Base-by-base conservation (phyloP, 2,888 invertebrate species). In the Apodemia mormo region DNA sequence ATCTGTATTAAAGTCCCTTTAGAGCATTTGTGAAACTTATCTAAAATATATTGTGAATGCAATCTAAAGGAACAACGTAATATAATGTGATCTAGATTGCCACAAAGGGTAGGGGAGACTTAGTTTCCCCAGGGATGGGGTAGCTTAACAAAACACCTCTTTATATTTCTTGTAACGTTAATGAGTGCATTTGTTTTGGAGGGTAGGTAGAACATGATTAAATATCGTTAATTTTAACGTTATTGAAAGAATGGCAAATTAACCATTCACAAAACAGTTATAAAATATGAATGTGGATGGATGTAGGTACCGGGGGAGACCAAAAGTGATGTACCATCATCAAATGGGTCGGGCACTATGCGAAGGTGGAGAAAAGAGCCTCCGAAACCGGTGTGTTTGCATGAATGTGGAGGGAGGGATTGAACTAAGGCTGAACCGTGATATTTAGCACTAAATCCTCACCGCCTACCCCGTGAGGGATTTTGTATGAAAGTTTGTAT, bases 91-190 rank as follows among this genome's bases (percentile, higher is more conserved):
- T 61, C 61, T 33, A 61, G 61, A 61, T 61, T 61, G 61, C 33
- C 61, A 30, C 14, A 33, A 58, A 58, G 33, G 33, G 61, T 61
- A 33, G 33, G 52, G 33, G 61, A 61, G 33, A n/a, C 81, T 81
- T 75, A 77, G 83, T 78, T 76, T 82, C 79, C 78, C 82, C 79
- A 75, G 82, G 78, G 80, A 78, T 72, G 73, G 77, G 77, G 79
- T 73, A 70, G 74, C 65, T 29, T 33, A 61, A 76, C 77, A 80
- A 79, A 77, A 72, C 69, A 76, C 70, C 75, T 77, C 76, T 71
- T 72, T 73, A 49, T 33, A 61, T 61, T 45, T 29, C 40, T 58
- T 69, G 68, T 66, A 54, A 49, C 70, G 68, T 70, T 78, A 77
- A 78, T 76, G 77, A 77, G 70, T 74, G 71, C 77, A 76, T 77